Evolutionary conservation across 2,113 vertebrate species (phyloP).

Genomic region (Ictalurus punctatus): DNA sequence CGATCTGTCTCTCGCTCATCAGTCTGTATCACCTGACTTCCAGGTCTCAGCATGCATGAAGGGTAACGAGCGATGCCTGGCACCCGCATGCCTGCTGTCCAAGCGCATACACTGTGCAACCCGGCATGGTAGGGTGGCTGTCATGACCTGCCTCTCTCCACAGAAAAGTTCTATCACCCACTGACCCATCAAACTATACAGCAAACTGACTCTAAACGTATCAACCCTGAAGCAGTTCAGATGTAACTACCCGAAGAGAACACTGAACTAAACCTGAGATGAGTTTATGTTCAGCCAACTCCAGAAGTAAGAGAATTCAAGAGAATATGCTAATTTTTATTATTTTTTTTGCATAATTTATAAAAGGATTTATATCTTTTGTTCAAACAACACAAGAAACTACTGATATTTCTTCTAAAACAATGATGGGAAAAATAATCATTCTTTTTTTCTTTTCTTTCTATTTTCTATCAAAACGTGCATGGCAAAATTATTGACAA

Average conservation of each 20-base stretch:
- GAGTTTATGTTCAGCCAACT: neutral
- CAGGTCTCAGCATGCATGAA: constrained; percentile 28
- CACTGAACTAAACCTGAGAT: neutral
- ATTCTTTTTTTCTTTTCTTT: too few relatives aligned
- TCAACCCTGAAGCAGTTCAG: neutral
- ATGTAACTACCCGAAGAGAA: neutral
- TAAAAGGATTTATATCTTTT: neutral
- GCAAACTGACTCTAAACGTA: neutral
- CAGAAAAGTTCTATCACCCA: neutral
- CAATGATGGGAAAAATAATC: neutral
- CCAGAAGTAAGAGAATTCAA: neutral
- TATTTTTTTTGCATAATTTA: neutral
- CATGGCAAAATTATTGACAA: too few relatives aligned
- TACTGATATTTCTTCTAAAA: neutral
- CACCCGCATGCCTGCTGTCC: constrained; percentile 4
- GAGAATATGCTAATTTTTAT: neutral
- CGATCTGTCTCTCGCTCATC: constrained; percentile 52
- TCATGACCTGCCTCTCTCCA: neutral
- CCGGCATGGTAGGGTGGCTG: neutral
- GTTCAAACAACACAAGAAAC: neutral
- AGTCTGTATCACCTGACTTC: constrained; percentile 49
- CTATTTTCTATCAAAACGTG: too few relatives aligned
- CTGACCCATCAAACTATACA: neutral
- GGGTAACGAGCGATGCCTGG: constrained; percentile 20
- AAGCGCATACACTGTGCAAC: neutral